A percentile compares a stretch with the other conserved stretches of the same genome.
phyloP scores from a whole-genome alignment of 2,888 invertebrate genomes.

The Cataglyphis livida region DNA sequence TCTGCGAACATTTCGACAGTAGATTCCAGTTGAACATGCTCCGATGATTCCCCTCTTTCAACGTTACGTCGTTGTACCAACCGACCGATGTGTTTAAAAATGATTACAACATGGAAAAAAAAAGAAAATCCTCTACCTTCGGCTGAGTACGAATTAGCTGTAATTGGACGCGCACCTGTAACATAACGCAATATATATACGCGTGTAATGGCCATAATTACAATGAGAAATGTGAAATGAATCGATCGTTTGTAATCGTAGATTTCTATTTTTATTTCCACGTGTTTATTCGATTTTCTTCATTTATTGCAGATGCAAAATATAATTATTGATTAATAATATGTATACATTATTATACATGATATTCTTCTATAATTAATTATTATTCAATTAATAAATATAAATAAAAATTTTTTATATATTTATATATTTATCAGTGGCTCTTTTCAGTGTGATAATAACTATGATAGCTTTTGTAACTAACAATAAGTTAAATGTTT shows the following conservation, averaged over 20 bases:
- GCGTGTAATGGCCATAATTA: constrained; percentile 34
- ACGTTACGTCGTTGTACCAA: constrained; percentile 37
- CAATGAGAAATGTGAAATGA: background rate
- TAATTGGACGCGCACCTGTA: constrained; percentile 20
- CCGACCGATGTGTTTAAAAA: constrained; percentile 12
- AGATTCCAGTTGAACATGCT: constrained; percentile 39
- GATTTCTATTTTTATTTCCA: background rate
- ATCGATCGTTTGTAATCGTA: background rate
- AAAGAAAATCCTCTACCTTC: background rate
- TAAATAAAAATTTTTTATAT: background rate
- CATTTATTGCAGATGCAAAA: background rate
- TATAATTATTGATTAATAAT: constrained; percentile 11
- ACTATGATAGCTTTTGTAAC: background rate
- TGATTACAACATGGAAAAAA: constrained; percentile 36
- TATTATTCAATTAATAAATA: background rate
- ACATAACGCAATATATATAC: constrained; percentile 11
- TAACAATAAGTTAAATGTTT: background rate
- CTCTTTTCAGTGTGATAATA: background rate
- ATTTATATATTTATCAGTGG: background rate
- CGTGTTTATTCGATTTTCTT: background rate
- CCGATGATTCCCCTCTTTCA: constrained; percentile 37
- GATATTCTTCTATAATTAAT: constrained; percentile 1
- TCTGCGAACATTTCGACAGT: constrained; percentile 44
- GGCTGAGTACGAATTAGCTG: constrained; percentile 26
- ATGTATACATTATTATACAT: background rate